phyloP scores from a whole-genome alignment of 2,888 invertebrate species.

The Pardosa pseudoannulata region DNA sequence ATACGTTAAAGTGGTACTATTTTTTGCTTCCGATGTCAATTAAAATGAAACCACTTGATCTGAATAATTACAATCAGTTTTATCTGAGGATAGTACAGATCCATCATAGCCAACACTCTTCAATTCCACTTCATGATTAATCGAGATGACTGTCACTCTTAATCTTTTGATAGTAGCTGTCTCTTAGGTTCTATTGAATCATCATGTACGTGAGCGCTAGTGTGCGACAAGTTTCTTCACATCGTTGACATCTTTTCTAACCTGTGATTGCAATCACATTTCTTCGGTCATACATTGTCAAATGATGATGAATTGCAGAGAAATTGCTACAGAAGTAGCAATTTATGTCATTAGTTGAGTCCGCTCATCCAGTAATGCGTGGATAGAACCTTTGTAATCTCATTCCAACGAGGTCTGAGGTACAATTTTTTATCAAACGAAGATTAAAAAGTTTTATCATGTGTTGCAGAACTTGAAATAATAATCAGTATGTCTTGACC shows the following conservation, averaged over 20 bases:
- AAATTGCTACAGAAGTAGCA: not conserved
- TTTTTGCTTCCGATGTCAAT: too few species aligned
- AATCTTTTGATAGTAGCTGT: not conserved
- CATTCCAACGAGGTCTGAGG: not conserved
- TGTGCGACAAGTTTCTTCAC: not conserved
- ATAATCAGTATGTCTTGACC: not conserved
- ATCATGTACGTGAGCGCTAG: not conserved
- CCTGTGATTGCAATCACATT: not conserved
- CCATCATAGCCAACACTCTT: not conserved
- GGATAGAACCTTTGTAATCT: not conserved
- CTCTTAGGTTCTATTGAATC: not conserved
- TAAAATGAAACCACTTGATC: too few species aligned
- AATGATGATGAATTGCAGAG: conserved; percentile 7
- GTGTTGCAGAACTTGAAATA: not conserved
- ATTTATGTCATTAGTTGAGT: conserved; percentile 15
- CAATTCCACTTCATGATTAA: not conserved
- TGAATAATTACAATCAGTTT: too few species aligned
- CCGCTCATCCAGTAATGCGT: conserved; percentile 4
- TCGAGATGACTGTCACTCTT: not conserved
- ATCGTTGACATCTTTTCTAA: not conserved
- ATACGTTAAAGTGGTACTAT: too few species aligned
- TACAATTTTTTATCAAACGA: not conserved
- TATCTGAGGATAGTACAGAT: too few species aligned
- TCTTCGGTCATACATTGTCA: conserved; percentile 11
- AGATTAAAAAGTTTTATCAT: not conserved